Percentiles rank a stretch among this genome's conserved stretches.
Evolutionary conservation across 2,113 vertebrate species (phyloP).

Genomic region (Entomyzon cyanotis): DNA sequence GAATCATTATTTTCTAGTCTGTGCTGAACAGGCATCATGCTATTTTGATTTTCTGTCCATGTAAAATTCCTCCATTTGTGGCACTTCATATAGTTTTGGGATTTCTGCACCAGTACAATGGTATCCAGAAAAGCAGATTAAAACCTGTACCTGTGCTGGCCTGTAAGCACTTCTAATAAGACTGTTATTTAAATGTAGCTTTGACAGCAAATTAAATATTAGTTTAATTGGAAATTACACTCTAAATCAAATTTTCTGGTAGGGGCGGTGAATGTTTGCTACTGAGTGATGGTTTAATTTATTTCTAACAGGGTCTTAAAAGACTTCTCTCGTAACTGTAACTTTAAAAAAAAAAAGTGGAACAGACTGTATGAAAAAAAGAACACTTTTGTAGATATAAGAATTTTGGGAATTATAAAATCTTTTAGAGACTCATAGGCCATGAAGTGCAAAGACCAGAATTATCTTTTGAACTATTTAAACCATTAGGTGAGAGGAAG

Average conservation of each 20-base stretch:
- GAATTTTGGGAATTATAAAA: not conserved
- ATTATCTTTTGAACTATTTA: not conserved
- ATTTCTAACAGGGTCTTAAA: constrained; percentile 59
- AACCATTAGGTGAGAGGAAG: not conserved
- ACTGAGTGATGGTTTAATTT: constrained; percentile 68
- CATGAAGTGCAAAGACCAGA: not conserved
- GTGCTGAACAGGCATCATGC: not conserved
- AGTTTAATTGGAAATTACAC: constrained; percentile 65
- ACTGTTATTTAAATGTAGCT: constrained; percentile 7
- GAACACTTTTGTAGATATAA: not conserved
- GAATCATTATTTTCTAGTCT: not conserved
- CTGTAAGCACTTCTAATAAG: not conserved
- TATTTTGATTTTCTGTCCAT: not conserved
- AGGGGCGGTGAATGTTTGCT: constrained; percentile 7
- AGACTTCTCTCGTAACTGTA: constrained; percentile 29
- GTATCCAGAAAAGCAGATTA: not conserved
- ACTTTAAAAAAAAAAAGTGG: constrained; percentile 4
- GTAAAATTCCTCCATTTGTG: not conserved
- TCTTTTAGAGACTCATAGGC: not conserved
- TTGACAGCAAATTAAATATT: constrained; percentile 62
- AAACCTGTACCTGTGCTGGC: not conserved
- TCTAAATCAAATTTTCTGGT: constrained; percentile 49
- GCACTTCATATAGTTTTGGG: not conserved
- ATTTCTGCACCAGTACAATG: not conserved
- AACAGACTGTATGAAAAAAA: not conserved